Evolutionary conservation across 1,140 invertebrate species (phyloP).

Genomic region (Eriosoma lanigerum): DNA sequence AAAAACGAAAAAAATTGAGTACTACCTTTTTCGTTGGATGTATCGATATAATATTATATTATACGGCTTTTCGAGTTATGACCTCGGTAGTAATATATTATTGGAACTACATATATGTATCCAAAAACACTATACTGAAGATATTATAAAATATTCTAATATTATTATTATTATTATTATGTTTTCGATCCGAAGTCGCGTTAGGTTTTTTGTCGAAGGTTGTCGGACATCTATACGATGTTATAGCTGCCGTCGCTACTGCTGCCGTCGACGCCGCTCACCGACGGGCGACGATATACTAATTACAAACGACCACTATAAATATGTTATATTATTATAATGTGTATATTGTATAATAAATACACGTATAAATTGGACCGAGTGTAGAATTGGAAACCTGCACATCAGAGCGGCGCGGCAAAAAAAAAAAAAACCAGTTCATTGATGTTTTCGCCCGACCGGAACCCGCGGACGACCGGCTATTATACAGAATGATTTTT

Average conservation of each 20-base stretch:
- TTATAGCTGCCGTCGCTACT: no score
- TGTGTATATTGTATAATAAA: background rate
- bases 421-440: conserved; percentile 32
- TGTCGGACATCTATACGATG: conserved; percentile 19
- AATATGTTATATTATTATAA: no score
- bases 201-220: conserved; percentile 6
- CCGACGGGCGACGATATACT: no score
- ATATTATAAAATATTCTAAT: no score
- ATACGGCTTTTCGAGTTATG: conserved; percentile 2
- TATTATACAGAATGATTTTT: no score
- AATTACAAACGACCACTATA: background rate
- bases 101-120: conserved; percentile 26
- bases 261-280: background rate
- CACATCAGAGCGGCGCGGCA: background rate
- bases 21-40: no score
- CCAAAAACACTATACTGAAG: conserved; percentile 6
- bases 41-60: no score
- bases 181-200: background rate
- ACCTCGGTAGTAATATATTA: conserved; percentile 33
- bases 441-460: conserved; percentile 27
- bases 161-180: background rate
- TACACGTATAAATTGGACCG: background rate
- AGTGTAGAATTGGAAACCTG: background rate
- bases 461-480: background rate
- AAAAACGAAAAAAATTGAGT: no score